Evolutionary conservation across 2,888 invertebrate species (phyloP), one percentile per base, ranked within the genome.

Genomic region (Cephus sareptanus): DNA sequence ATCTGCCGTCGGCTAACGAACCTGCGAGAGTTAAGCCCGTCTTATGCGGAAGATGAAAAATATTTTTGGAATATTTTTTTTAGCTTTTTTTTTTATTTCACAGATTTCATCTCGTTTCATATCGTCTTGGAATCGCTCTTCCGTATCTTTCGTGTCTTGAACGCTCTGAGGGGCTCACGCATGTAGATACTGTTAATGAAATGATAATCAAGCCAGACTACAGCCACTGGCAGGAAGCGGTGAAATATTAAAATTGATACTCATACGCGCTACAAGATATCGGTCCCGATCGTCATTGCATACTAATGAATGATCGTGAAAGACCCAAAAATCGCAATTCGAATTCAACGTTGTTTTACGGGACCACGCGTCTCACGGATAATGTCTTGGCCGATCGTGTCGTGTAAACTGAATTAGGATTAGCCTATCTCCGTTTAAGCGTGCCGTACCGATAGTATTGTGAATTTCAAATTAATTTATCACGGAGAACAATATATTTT

Each of bases 401-500:
- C 71, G 78, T 75, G 76, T 81, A 81, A 70, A 79, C 78, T 77
- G 85, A 85, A 85, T 85, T 79, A 79, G 81, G 79, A 85, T 85
- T 80, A 83, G 83, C 79, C 78, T 73, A 75, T 70, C 80, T 79
- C 79, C 79, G 79, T 81, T 79, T 85, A 81, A 83, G 81, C 82
- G 82, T 80, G 84, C 84, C 81, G n/a, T 37, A 1, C 4, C 35
- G 35, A 11, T n/a, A 4, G 74, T 23, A 34, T 12, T 1, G 56
- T 23, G 56, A 56, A 23, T 56, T 56, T 6, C 0, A 23, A 56
- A 23, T 9, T 12, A 35, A 35, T 35, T 4, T 35, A 12, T 12
- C 35, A 35, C 12, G 35, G 12, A 12, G 12, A 35, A 35, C 35
- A 12, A 35, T 35, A 1, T 35, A 35, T 0, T 35, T 12, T 35